Conservation (phyloP, 2,113 vertebrate species). For the Pitta sordida region DNA sequence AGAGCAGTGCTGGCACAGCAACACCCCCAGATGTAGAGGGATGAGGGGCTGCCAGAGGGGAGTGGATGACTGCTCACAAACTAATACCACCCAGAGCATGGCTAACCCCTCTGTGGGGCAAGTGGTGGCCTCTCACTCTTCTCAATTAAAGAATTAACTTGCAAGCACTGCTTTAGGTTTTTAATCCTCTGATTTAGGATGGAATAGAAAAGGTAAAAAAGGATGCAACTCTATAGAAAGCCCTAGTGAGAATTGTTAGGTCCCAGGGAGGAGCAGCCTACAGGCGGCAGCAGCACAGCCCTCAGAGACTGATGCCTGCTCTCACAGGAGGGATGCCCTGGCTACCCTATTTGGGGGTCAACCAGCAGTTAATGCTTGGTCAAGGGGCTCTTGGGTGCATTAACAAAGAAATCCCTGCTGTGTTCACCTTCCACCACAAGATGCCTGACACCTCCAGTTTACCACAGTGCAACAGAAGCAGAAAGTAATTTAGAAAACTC, state of each 20-base stretch:
- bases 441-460: not conserved
- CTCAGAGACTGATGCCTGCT: no score
- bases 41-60: not conserved
- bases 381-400: not conserved
- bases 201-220: not conserved
- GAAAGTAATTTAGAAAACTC: not conserved
- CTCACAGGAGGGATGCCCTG: not conserved
- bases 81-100: accelerated
- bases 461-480: not conserved
- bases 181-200: not conserved
- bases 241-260: accelerated
- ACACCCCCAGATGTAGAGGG: accelerated
- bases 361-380: not conserved
- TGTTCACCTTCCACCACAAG: not conserved
- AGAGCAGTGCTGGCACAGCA: not conserved
- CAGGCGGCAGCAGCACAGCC: not conserved
- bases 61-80: accelerated
- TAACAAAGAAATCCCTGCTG: not conserved
- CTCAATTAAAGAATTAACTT: constrained; percentile 21
- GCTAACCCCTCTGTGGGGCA: accelerated
- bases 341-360: not conserved
- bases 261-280: not conserved
- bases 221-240: not conserved
- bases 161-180: not conserved
- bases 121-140: not conserved